phyloP scores from a whole-genome alignment of 53 echinoderm and acorn worm species.

The Zoroaster sp. region DNA sequence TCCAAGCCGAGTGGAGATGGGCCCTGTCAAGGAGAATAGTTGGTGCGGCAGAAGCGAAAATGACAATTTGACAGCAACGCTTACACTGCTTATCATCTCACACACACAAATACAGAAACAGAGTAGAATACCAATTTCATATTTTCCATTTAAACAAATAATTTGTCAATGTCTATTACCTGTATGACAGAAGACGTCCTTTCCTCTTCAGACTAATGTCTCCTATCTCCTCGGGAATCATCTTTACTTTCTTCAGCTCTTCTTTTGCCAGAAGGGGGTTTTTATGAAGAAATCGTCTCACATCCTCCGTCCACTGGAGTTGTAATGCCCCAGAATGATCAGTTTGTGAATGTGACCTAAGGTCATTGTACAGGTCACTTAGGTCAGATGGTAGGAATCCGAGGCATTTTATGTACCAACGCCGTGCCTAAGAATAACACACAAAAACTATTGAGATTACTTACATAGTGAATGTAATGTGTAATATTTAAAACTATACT shows the following conservation, averaged over 20 bases:
- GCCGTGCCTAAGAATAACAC: constrained; percentile 55
- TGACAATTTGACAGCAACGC: too few species aligned
- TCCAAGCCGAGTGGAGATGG: too few species aligned
- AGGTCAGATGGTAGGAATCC: constrained; percentile 85
- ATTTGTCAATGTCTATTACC: too few species aligned
- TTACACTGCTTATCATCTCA: too few species aligned
- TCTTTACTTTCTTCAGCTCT: constrained; percentile 68
- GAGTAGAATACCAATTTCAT: too few species aligned
- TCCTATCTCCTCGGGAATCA: constrained; percentile 68
- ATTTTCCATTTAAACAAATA: too few species aligned
- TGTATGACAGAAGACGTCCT: constrained; percentile 67
- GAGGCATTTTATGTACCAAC: constrained; percentile 80
- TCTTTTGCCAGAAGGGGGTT: constrained; percentile 68
- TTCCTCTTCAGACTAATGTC: constrained; percentile 78
- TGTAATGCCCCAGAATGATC: background rate
- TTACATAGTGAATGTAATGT: background rate
- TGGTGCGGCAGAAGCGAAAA: too few species aligned
- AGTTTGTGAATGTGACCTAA: constrained; percentile 23
- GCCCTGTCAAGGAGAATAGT: too few species aligned
- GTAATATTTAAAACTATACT: background rate
- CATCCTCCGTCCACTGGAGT: constrained; percentile 82
- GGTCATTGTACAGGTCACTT: constrained; percentile 67
- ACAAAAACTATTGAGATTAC: background rate
- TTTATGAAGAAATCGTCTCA: constrained; percentile 72
- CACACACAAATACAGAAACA: too few species aligned